Evolutionary conservation across 1,140 invertebrate species (phyloP).

Genomic region (Trinorchestia longiramus): DNA sequence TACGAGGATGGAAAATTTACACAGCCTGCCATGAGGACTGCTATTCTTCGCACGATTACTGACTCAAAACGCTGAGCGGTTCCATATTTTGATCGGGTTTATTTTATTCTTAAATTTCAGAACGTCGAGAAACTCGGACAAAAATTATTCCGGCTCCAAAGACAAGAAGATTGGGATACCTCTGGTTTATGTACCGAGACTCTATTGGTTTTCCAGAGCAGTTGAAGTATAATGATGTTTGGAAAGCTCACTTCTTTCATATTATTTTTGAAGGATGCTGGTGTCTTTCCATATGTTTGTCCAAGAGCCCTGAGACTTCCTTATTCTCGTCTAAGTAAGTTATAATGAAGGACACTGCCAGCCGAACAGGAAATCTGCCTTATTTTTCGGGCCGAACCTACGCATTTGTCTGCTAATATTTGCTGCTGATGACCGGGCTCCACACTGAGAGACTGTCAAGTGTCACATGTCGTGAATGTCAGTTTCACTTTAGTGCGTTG

Average conservation of each 20-base stretch:
- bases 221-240: background rate
- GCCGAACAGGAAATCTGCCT: background rate
- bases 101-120: background rate
- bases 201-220: background rate
- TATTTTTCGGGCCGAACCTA: background rate
- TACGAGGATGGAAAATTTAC: conserved; percentile 35
- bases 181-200: background rate
- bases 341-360: background rate
- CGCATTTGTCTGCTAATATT: background rate
- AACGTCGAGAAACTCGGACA: background rate
- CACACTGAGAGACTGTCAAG: background rate
- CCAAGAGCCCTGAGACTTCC: background rate
- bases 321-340: background rate
- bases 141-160: background rate
- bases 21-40: background rate
- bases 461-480: background rate
- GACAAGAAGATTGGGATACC: conserved; percentile 11
- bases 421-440: background rate
- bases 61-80: background rate
- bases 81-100: background rate
- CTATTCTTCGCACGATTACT: background rate
- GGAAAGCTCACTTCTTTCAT: background rate
- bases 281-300: background rate
- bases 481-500: background rate
- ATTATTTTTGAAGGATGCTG: background rate